phyloP scores from a whole-genome alignment of 2,888 invertebrate genomes.

The Trichogramma dendrolimi region DNA sequence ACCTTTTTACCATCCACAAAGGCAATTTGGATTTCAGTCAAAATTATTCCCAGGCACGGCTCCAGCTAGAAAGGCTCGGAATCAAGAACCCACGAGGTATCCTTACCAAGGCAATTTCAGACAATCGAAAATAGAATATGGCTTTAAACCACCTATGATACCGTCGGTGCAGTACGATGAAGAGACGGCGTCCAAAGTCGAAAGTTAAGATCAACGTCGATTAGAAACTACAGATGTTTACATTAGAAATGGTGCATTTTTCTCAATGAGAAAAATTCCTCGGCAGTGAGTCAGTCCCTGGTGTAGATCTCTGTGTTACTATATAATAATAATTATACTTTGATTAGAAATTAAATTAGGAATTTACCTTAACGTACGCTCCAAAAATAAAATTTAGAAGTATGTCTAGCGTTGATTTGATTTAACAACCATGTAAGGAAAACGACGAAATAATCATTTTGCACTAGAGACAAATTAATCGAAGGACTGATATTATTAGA shows the following conservation, averaged over 20 bases:
- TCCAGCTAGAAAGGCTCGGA: slow-evolving; percentile 48
- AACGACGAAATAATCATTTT: no score
- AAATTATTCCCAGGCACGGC: slow-evolving; percentile 30
- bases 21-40: slow-evolving; percentile 28
- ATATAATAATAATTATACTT: no score
- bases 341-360: no score
- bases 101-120: slow-evolving; percentile 58
- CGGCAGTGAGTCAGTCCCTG: no score
- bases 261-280: neutral
- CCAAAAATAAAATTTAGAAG: no score
- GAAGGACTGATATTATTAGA: no score
- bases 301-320: no score
- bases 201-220: slow-evolving; percentile 30
- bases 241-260: slow-evolving; percentile 1
- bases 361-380: no score
- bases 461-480: no score
- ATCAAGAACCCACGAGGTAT: slow-evolving; percentile 51
- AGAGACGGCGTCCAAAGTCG: slow-evolving; percentile 52
- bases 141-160: slow-evolving; percentile 76
- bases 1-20: slow-evolving; percentile 39
- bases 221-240: neutral
- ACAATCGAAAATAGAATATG: slow-evolving; percentile 72
- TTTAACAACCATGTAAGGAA: no score
- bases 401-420: no score
- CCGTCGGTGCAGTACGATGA: slow-evolving; percentile 78